Percentiles rank a stretch among this genome's conserved stretches.
These are phyloP conservation scores for Andricus curvator DNA, from an alignment of 2,888 invertebrate species.

Conservation along the genomic window DNA sequence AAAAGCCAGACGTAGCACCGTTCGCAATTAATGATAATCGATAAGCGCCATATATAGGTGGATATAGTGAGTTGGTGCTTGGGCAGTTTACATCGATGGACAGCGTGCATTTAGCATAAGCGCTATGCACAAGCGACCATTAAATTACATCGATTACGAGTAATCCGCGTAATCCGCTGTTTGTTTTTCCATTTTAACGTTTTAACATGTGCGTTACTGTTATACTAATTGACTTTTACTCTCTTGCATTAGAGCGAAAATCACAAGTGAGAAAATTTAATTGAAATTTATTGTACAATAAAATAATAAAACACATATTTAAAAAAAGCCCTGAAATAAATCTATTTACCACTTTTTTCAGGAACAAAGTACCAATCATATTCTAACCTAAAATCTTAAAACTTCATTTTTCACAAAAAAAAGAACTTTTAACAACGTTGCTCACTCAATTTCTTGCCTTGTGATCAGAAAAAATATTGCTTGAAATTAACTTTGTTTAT, in stretches of 20 bases:
- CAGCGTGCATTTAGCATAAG: constrained; percentile 32
- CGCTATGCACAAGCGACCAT: constrained; percentile 25
- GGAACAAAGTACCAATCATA: too few relatives aligned
- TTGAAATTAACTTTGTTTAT: too few relatives aligned
- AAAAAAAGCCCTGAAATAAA: too few relatives aligned
- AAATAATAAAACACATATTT: neutral
- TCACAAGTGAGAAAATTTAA: neutral
- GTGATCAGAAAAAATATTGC: too few relatives aligned
- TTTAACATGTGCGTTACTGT: neutral
- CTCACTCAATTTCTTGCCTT: too few relatives aligned
- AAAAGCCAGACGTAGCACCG: constrained; percentile 46
- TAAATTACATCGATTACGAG: constrained; percentile 32
- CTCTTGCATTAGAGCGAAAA: neutral
- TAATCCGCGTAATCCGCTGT: constrained; percentile 19
- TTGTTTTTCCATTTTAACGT: constrained; percentile 16
- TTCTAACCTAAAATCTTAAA: too few relatives aligned
- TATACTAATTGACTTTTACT: constrained; percentile 4
- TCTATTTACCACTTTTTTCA: too few relatives aligned
- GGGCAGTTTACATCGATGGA: constrained; percentile 21
- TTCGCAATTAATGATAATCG: constrained; percentile 54
- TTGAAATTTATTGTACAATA: neutral
- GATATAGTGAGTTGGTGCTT: constrained; percentile 37
- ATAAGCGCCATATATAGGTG: constrained; percentile 49
- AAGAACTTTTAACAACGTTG: too few relatives aligned
- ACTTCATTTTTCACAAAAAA: too few relatives aligned